A percentile compares a stretch with the other conserved stretches of the same genome.
phyloP scores from a whole-genome alignment of 1,140 invertebrate genomes.

The Harpegnathos saltator region DNA sequence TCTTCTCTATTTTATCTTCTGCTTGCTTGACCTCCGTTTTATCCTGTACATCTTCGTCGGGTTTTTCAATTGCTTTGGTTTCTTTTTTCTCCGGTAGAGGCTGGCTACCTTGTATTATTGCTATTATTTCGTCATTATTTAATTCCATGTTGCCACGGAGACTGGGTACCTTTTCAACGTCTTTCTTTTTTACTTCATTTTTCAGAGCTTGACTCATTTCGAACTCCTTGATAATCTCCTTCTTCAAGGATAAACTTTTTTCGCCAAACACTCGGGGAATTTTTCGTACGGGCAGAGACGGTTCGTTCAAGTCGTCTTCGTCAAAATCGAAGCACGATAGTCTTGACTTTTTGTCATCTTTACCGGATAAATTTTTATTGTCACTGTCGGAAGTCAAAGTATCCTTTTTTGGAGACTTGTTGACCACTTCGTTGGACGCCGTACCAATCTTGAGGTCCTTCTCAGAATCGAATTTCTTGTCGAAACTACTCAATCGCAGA shows the following conservation, averaged over 20 bases:
- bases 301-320: slow-evolving; percentile 85
- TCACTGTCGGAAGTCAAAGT: slow-evolving; percentile 64
- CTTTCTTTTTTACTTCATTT: slow-evolving; percentile 71
- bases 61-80: slow-evolving; percentile 10
- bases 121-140: slow-evolving; percentile 53
- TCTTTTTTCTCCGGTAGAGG: slow-evolving; percentile 25
- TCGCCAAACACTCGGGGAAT: slow-evolving; percentile 83
- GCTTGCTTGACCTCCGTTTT: slow-evolving; percentile 43
- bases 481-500: slow-evolving; percentile 36
- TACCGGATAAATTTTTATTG: slow-evolving; percentile 70
- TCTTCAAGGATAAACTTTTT: slow-evolving; percentile 82
- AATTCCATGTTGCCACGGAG: slow-evolving; percentile 63
- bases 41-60: slow-evolving; percentile 49
- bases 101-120: slow-evolving; percentile 51
- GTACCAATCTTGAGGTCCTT: slow-evolving; percentile 3
- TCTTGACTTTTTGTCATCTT: slow-evolving; percentile 82
- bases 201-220: slow-evolving; percentile 82
- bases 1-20: slow-evolving; percentile 35
- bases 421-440: slow-evolving; percentile 37
- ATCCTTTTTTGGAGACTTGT: slow-evolving; percentile 59
- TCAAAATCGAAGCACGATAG: slow-evolving; percentile 88
- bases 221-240: slow-evolving; percentile 85
- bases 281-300: slow-evolving; percentile 84
- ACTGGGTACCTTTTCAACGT: slow-evolving; percentile 62
- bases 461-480: slow-evolving; percentile 41